These are phyloP conservation scores for Halichoeres trimaculatus DNA, from an alignment of 2,113 vertebrate genomes.

Conservation along the genomic window DNA sequence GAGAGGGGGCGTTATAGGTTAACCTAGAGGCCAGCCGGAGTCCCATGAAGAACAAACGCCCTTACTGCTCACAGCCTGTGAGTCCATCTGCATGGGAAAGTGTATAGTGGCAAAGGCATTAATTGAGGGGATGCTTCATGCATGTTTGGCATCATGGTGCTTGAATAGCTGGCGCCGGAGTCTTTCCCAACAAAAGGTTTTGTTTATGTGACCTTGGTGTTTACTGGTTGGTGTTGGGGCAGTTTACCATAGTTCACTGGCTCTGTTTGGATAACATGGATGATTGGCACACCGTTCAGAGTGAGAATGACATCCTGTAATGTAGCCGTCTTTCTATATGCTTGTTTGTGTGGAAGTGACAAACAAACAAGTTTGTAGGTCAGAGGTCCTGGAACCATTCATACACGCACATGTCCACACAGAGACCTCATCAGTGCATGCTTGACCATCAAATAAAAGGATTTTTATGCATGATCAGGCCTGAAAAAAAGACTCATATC, in stretches of 20 bases:
- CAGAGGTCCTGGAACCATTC: constrained; percentile 30
- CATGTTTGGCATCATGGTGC: constrained; percentile 8
- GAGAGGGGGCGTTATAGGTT: background rate
- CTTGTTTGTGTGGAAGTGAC: constrained; percentile 9
- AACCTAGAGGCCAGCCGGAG: constrained; percentile 10
- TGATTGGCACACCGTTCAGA: constrained; percentile 14
- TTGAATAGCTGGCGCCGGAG: background rate
- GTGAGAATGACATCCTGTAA: constrained; percentile 10
- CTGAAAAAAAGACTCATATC: background rate
- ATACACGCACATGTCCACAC: constrained; percentile 2
- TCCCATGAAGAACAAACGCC: constrained; percentile 4
- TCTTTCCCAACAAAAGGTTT: constrained; percentile 28
- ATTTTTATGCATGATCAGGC: background rate
- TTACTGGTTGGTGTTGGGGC: constrained; percentile 17
- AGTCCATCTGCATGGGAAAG: constrained; percentile 37
- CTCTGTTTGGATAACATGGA: constrained; percentile 32
- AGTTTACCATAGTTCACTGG: constrained; percentile 14
- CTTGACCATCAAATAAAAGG: background rate
- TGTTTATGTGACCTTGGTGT: constrained; percentile 54
- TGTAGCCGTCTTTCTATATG: constrained; percentile 1
- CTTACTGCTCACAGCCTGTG: background rate
- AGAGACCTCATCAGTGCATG: background rate
- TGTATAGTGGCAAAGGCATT: constrained; percentile 16
- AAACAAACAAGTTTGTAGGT: constrained; percentile 28
- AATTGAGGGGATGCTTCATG: constrained; percentile 30